These are phyloP conservation scores for Asteroscopus sphinx DNA, from an alignment of 2,888 invertebrate species.

Conservation along the genomic window DNA sequence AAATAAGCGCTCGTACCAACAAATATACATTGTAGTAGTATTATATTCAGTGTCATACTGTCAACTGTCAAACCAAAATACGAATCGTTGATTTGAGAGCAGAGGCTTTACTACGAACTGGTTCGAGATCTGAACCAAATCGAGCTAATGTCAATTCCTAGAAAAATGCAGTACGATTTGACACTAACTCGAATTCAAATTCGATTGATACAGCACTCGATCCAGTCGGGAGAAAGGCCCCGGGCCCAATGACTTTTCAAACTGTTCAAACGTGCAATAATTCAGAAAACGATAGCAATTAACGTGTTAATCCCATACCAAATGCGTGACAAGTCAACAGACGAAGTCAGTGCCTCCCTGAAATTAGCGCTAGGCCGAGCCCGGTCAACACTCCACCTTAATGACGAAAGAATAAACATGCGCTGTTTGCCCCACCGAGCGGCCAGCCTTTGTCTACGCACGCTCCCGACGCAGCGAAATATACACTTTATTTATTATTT, in stretches of 20 bases:
- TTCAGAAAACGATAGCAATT: constrained; percentile 26
- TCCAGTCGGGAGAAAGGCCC: too few relatives aligned
- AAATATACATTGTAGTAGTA: too few relatives aligned
- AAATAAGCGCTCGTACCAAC: too few relatives aligned
- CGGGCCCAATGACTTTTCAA: constrained; percentile 1
- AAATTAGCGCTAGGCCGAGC: constrained; percentile 81
- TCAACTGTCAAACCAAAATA: too few relatives aligned
- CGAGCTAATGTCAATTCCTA: too few relatives aligned
- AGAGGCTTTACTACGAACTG: too few relatives aligned
- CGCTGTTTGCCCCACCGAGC: constrained; percentile 78
- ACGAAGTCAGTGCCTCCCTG: constrained; percentile 72
- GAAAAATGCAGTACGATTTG: too few relatives aligned
- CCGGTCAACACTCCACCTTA: constrained; percentile 83
- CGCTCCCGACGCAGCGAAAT: constrained; percentile 81
- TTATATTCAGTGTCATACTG: too few relatives aligned
- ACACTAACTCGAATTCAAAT: too few relatives aligned
- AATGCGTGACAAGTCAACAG: constrained; percentile 69
- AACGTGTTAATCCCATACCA: constrained; percentile 58
- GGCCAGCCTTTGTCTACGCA: constrained; percentile 83
- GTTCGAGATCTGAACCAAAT: too few relatives aligned
- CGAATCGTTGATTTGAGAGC: too few relatives aligned
- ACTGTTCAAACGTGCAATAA: constrained; percentile 3
- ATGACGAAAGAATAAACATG: constrained; percentile 87
- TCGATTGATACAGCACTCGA: too few relatives aligned
- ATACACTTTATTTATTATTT: constrained; percentile 87